Conservation (phyloP, 2,797 vertebrate genomes). For the Stomatorhinus walkeri region DNA sequence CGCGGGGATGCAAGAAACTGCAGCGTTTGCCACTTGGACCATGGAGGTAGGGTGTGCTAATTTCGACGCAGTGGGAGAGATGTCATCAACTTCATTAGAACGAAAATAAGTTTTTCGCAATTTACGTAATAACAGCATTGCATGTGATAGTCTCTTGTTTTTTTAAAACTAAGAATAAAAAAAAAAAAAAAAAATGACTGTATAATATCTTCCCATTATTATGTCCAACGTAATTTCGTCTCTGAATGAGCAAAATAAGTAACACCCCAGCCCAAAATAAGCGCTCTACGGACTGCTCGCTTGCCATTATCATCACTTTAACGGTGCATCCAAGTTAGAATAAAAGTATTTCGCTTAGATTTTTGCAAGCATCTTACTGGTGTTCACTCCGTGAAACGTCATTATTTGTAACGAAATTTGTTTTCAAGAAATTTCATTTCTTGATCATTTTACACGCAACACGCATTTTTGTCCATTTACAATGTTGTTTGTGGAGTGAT, state of each 20-base stretch:
- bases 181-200: neutral
- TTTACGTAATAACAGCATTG: neutral
- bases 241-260: neutral
- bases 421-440: neutral
- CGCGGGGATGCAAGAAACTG: conserved; percentile 54
- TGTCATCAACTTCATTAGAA: neutral
- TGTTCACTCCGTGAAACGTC: neutral
- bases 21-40: conserved; percentile 61
- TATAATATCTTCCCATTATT: neutral
- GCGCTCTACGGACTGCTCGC: neutral
- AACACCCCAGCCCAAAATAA: neutral
- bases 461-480: neutral
- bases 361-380: neutral
- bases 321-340: neutral
- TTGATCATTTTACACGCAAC: neutral
- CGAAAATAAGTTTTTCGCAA: neutral
- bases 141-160: neutral
- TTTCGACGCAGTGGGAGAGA: neutral
- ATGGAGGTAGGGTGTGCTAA: conserved; percentile 57
- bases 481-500: neutral
- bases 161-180: neutral
- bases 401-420: neutral
- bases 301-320: neutral
- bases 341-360: neutral
- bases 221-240: neutral